Evolutionary conservation across 1,140 invertebrate genomes (phyloP).

Genomic region (Drosophila elegans): DNA sequence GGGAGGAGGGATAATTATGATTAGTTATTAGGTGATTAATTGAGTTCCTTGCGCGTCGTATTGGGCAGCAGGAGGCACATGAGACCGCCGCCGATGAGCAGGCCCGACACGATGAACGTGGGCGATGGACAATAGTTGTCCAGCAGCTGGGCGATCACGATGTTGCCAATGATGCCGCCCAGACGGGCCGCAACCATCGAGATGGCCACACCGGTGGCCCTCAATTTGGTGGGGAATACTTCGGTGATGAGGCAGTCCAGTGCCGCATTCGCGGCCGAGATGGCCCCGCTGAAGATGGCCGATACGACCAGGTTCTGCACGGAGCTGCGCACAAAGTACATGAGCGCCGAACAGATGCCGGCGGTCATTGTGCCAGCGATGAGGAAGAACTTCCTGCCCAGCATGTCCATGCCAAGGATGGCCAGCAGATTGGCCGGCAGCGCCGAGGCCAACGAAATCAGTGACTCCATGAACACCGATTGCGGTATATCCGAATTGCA

Average conservation of each 20-base stretch:
- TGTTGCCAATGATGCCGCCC: slow-evolving; percentile 94
- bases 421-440: slow-evolving; percentile 94
- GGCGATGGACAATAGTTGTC: slow-evolving; percentile 93
- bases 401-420: slow-evolving; percentile 90
- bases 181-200: slow-evolving; percentile 94
- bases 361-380: slow-evolving; percentile 95
- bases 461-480: slow-evolving; percentile 92
- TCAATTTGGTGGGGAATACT: slow-evolving; percentile 94
- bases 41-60: slow-evolving; percentile 92
- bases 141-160: slow-evolving; percentile 92
- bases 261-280: slow-evolving; percentile 94
- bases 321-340: slow-evolving; percentile 93
- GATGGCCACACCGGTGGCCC: slow-evolving; percentile 93
- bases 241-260: slow-evolving; percentile 95
- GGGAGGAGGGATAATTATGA: background rate
- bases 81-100: slow-evolving; percentile 92
- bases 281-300: slow-evolving; percentile 94
- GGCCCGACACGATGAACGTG: slow-evolving; percentile 92
- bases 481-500: slow-evolving; percentile 90
- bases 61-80: slow-evolving; percentile 94
- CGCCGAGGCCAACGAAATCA: slow-evolving; percentile 93
- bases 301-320: slow-evolving; percentile 93
- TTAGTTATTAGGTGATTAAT: slow-evolving; percentile 85
- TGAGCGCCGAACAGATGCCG: slow-evolving; percentile 92
- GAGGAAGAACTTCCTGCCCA: slow-evolving; percentile 95